Conservation (phyloP, 2,113 vertebrate species). For the Otocyon megalotis region DNA sequence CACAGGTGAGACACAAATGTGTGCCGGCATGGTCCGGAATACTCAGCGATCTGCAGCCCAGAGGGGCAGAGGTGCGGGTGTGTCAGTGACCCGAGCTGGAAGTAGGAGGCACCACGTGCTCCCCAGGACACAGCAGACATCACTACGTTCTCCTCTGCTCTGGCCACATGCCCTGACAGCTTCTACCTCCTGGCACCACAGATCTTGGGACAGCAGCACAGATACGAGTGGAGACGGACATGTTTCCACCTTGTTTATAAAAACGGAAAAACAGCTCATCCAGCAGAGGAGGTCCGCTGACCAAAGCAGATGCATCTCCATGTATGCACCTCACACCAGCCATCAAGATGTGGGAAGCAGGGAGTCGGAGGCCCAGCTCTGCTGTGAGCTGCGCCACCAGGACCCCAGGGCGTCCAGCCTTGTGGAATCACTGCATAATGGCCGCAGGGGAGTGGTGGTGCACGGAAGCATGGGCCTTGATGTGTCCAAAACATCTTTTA, state of each 20-base stretch:
- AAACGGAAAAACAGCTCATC: neutral
- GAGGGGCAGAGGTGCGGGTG: neutral
- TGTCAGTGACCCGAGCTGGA: neutral
- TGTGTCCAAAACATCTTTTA: neutral
- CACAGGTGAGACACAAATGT: neutral
- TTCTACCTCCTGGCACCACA: neutral
- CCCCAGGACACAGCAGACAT: neutral
- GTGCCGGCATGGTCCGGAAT: neutral
- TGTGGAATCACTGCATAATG: neutral
- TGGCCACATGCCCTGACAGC: fast-evolving
- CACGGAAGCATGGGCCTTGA: neutral
- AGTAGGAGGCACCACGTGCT: neutral
- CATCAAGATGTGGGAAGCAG: neutral
- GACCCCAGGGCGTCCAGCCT: neutral
- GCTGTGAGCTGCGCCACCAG: neutral
- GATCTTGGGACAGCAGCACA: neutral
- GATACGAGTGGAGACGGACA: neutral
- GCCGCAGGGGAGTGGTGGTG: neutral
- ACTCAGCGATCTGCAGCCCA: neutral
- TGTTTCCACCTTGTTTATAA: neutral
- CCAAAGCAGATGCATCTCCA: neutral
- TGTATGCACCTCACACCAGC: fast-evolving
- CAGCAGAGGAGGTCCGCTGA: neutral
- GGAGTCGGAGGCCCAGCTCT: neutral
- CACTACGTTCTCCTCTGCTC: neutral